Evolutionary conservation across 2,113 vertebrate species (phyloP).

Genomic region (Nyctereutes procyonoides): DNA sequence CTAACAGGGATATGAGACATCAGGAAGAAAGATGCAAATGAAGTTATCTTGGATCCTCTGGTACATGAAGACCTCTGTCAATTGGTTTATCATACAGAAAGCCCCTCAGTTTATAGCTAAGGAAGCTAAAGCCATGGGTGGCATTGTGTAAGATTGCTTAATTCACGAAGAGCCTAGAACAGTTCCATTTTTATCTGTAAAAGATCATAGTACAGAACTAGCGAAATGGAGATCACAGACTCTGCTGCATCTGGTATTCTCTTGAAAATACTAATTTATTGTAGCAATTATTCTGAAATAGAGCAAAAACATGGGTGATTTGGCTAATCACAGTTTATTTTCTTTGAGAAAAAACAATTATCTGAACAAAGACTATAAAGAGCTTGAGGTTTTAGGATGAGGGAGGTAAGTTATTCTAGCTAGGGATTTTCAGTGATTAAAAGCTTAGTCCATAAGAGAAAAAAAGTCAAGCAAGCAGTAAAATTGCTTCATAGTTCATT

Average conservation of each 20-base stretch:
- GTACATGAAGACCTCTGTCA: slow-evolving; percentile 51
- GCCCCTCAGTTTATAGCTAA: background rate
- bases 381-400: slow-evolving; percentile 24
- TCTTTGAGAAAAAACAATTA: slow-evolving; percentile 60
- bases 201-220: slow-evolving; percentile 37
- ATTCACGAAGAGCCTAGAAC: slow-evolving; percentile 60
- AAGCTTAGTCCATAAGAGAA: background rate
- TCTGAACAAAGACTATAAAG: slow-evolving; percentile 54
- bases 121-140: slow-evolving; percentile 53
- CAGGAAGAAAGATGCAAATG: slow-evolving; percentile 67
- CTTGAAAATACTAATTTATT: slow-evolving; percentile 76
- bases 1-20: slow-evolving; percentile 27
- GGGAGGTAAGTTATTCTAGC: background rate
- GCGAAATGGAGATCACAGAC: slow-evolving; percentile 67
- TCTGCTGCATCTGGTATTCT: slow-evolving; percentile 54
- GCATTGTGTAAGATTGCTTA: slow-evolving; percentile 66
- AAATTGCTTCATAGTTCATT: background rate
- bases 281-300: slow-evolving; percentile 73
- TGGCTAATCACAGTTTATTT: slow-evolving; percentile 65
- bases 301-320: slow-evolving; percentile 55
- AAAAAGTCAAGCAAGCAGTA: background rate
- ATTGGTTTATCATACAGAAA: slow-evolving; percentile 54
- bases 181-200: background rate
- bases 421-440: background rate
- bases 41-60: slow-evolving; percentile 45